Conservation (phyloP, 2,888 invertebrate genomes). For the Herminia tarsipennalis region DNA sequence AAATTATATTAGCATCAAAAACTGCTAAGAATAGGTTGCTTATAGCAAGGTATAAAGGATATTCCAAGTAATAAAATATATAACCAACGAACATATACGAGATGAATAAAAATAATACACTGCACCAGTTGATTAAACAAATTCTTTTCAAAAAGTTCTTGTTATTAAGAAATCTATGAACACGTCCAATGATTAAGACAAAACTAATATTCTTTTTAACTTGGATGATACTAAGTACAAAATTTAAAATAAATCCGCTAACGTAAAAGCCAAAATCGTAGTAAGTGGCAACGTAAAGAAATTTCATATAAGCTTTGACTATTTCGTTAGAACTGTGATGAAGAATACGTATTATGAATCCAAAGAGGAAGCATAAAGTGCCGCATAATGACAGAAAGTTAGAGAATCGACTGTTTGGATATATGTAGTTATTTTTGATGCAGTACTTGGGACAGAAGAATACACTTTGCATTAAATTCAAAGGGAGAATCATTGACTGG, state of each 20-base stretch:
- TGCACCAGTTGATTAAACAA: not conserved
- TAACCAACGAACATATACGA: not conserved
- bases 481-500: slow-evolving; percentile 25
- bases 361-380: not conserved
- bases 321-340: not conserved
- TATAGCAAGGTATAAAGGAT: no score
- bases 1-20: not conserved
- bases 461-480: slow-evolving; percentile 25
- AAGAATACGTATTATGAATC: not conserved
- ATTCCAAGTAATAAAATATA: no score
- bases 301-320: not conserved
- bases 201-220: slow-evolving; percentile 10
- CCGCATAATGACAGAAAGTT: slow-evolving; percentile 14
- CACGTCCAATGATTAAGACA: slow-evolving; percentile 23
- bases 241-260: slow-evolving; percentile 13
- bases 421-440: slow-evolving; percentile 28
- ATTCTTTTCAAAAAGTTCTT: no score
- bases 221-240: not conserved
- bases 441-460: slow-evolving; percentile 25
- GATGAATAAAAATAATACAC: not conserved
- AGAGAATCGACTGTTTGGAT: slow-evolving; percentile 13
- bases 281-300: not conserved
- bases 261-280: slow-evolving; percentile 3
- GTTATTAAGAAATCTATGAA: slow-evolving; percentile 16
- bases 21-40: no score